phyloP scores from a whole-genome alignment of 2,888 invertebrate species.

The Lepidocyrtoides sp. region DNA sequence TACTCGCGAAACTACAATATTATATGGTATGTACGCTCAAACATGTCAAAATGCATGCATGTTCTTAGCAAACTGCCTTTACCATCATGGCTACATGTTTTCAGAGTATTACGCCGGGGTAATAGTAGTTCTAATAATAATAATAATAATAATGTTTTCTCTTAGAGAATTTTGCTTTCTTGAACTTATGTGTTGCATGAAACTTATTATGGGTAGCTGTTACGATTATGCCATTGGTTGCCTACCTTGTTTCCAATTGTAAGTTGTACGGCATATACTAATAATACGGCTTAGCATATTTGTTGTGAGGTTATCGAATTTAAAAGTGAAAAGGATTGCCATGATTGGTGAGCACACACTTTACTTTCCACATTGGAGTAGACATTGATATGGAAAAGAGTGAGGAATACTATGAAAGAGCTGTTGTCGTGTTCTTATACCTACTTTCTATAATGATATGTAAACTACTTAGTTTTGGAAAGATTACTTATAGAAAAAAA shows the following conservation, averaged over 20 bases:
- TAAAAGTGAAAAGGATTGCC: constrained; percentile 4
- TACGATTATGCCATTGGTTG: background rate
- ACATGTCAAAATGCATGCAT: background rate
- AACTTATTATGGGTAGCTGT: background rate
- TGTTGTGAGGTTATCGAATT: constrained; percentile 5
- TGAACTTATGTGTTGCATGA: background rate
- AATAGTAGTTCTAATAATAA: background rate
- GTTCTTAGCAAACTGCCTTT: background rate
- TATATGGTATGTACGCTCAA: too few relatives aligned
- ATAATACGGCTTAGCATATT: constrained; percentile 12
- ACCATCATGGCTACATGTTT: background rate
- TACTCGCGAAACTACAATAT: background rate
- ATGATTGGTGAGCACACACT: constrained; percentile 36
- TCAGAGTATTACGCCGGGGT: too few relatives aligned
- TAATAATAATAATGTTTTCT: constrained; percentile 11
- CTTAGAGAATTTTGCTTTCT: background rate
- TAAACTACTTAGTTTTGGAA: too few relatives aligned
- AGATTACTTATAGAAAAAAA: too few relatives aligned
- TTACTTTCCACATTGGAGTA: background rate
- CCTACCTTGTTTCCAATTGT: background rate
- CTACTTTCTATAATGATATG: background rate
- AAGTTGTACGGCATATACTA: too few relatives aligned
- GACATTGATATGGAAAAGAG: background rate
- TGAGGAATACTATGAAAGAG: background rate
- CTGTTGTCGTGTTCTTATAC: background rate